Conservation (phyloP, 64 coral and sea anemone genomes). For the Pachyseris speciosa region DNA sequence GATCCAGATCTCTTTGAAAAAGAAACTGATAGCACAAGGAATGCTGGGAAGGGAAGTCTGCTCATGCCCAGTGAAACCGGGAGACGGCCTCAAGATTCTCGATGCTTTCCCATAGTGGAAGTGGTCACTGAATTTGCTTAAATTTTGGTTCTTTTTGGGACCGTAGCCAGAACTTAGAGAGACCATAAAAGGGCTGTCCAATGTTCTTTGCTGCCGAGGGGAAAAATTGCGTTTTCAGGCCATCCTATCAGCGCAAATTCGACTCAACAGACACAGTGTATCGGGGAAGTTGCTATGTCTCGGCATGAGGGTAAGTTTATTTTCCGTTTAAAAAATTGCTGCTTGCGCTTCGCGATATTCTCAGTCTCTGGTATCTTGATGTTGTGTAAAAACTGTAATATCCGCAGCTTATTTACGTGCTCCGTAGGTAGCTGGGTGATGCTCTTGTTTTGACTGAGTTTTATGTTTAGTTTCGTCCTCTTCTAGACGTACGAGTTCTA, state of each 20-base stretch:
- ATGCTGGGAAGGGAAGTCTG: constrained; percentile 1
- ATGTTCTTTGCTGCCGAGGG: constrained; percentile 73
- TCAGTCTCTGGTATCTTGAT: not conserved
- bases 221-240: constrained; percentile 42
- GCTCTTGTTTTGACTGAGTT: not conserved
- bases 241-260: constrained; percentile 30
- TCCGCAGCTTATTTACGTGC: not conserved
- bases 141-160: constrained; percentile 12
- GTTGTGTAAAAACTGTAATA: not conserved
- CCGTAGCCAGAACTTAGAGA: not conserved
- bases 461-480: not conserved
- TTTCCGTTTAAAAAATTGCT: constrained; percentile 22
- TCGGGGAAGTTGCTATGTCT: constrained; percentile 74
- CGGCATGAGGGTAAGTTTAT: constrained; percentile 80
- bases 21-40: not conserved
- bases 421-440: not conserved
- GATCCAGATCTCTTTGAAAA: no score
- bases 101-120: constrained; percentile 31
- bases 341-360: not conserved
- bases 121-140: not conserved
- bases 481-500: not conserved
- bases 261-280: constrained; percentile 34
- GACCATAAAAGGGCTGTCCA: constrained; percentile 66
- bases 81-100: constrained; percentile 16
- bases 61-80: constrained; percentile 60